Percentiles rank a stretch among this genome's conserved stretches.
These are phyloP conservation scores for Artemia sinica DNA, from an alignment of 2,888 invertebrate genomes.

Conservation along the genomic window DNA sequence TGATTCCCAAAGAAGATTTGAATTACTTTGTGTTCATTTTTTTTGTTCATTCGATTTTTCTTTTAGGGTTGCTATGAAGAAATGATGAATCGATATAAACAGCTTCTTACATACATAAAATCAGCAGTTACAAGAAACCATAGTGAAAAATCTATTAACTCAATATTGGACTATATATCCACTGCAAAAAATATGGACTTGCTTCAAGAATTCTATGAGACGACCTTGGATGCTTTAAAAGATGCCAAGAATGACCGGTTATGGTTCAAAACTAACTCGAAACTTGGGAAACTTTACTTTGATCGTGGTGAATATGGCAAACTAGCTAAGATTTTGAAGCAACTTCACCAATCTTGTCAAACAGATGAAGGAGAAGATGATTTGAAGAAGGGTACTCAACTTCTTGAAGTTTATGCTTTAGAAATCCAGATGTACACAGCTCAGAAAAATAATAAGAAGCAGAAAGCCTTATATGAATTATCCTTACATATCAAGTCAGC, in stretches of 20 bases:
- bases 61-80: constrained; percentile 71
- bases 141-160: constrained; percentile 98
- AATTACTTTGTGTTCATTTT: background rate
- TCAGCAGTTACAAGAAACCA: constrained; percentile 98
- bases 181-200: constrained; percentile 98
- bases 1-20: background rate
- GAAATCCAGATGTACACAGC: constrained; percentile 99
- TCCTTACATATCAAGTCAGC: constrained; percentile 96
- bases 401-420: constrained; percentile 91
- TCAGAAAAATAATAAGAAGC: constrained; percentile 96
- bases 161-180: constrained; percentile 96
- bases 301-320: constrained; percentile 87
- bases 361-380: constrained; percentile 96
- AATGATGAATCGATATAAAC: constrained; percentile 90
- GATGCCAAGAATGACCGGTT: constrained; percentile 97
- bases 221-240: constrained; percentile 75
- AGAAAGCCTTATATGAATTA: constrained; percentile 90
- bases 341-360: constrained; percentile 86
- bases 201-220: constrained; percentile 95
- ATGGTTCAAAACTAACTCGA: constrained; percentile 99
- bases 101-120: constrained; percentile 91
- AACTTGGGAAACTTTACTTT: constrained; percentile 92
- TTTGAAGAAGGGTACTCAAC: constrained; percentile 88
- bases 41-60: constrained; percentile 19
- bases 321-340: constrained; percentile 87